Conservation (phyloP, 2,888 invertebrate species). For the Amphipoea lucens region DNA sequence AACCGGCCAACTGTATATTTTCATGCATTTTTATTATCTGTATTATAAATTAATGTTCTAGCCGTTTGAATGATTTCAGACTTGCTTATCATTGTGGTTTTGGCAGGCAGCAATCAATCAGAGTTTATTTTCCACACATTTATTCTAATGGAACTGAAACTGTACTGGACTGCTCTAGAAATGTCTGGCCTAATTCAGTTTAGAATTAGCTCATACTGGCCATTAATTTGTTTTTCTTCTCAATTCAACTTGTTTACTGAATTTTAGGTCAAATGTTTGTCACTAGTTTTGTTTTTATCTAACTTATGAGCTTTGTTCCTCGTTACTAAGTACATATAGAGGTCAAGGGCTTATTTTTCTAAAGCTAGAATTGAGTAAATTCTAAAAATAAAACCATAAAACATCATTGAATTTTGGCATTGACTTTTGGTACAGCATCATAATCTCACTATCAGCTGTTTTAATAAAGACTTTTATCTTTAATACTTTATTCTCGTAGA, state of each 20-base stretch:
- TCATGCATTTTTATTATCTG: conserved; percentile 29
- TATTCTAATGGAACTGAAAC: conserved; percentile 29
- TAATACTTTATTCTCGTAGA: not conserved
- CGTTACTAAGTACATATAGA: not conserved
- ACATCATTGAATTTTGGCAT: conserved; percentile 1
- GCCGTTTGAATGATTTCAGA: conserved; percentile 31
- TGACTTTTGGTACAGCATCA: not conserved
- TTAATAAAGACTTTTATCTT: not conserved
- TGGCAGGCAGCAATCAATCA: conserved; percentile 32
- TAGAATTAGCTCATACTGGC: conserved; percentile 18
- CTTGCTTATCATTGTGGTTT: conserved; percentile 42
- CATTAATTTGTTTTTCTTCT: conserved; percentile 19
- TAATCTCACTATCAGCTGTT: conserved; percentile 2
- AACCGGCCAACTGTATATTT: conserved; percentile 9
- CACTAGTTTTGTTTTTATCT: conserved; percentile 8
- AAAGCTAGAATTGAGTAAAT: not conserved
- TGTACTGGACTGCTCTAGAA: conserved; percentile 23
- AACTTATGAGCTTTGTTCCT: not conserved
- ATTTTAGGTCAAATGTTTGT: conserved; percentile 35
- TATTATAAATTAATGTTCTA: conserved; percentile 10
- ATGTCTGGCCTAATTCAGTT: conserved; percentile 33
- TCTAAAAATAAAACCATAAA: not conserved
- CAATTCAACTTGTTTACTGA: conserved; percentile 12
- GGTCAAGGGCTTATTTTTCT: not conserved
- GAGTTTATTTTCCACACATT: not conserved